Percentiles rank a stretch among this genome's conserved stretches.
Evolutionary conservation across 2,797 vertebrate genomes (phyloP).

Genomic region (Scarus forsteni): DNA sequence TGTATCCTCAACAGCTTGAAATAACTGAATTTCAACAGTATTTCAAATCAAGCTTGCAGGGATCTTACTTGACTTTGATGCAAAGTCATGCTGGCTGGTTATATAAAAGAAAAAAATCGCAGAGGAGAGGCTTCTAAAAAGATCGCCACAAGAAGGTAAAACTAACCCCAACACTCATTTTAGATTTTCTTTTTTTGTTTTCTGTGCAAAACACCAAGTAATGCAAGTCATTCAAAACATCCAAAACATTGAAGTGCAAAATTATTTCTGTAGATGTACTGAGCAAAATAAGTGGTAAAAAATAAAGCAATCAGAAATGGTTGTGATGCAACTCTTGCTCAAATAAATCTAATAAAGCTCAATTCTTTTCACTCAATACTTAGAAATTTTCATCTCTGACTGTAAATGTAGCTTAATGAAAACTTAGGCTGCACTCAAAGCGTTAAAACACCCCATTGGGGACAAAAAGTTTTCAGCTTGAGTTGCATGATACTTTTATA

Average conservation of each 20-base stretch:
- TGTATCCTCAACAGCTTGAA: conserved; percentile 81
- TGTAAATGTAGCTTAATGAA: conserved; percentile 73
- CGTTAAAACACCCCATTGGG: conserved; percentile 69
- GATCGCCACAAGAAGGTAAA: conserved; percentile 89
- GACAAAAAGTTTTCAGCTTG: conserved; percentile 67
- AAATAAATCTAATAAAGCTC: conserved; percentile 75
- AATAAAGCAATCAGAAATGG: conserved; percentile 74
- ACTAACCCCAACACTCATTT: conserved; percentile 87
- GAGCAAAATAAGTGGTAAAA: conserved; percentile 79
- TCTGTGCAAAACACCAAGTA: conserved; percentile 80
- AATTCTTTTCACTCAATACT: conserved; percentile 77
- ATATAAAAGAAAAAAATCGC: conserved; percentile 87
- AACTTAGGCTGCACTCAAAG: conserved; percentile 69
- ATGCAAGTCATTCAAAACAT: conserved; percentile 80
- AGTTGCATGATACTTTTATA: conserved; percentile 80
- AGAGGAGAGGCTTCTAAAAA: conserved; percentile 87
- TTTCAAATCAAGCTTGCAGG: conserved; percentile 87
- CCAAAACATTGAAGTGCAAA: conserved; percentile 74
- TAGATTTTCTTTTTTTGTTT: conserved; percentile 78
- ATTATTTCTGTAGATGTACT: conserved; percentile 75
- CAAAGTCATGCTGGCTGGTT: conserved; percentile 86
- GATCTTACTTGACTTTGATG: conserved; percentile 86
- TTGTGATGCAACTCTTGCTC: conserved; percentile 85
- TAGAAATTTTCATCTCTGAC: conserved; percentile 69
- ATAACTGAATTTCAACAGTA: conserved; percentile 85